Base-by-base conservation (phyloP, 35 echinoderm and acorn worm species). In the Hemicentrotus pulcherrimus region DNA sequence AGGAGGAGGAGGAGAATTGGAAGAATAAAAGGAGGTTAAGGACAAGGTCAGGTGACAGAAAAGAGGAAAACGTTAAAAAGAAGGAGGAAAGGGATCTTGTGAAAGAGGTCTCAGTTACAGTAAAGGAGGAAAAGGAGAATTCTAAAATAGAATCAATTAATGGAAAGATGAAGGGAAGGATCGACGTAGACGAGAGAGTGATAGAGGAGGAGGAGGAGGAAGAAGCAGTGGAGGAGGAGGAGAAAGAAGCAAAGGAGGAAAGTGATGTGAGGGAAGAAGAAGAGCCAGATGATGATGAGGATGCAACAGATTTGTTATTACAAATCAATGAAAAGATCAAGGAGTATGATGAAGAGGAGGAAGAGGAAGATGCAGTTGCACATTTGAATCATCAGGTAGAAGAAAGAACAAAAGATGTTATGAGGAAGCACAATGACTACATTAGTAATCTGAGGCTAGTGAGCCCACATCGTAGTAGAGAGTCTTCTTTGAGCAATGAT, bases 271-370 rank as follows among this genome's bases (percentile, higher is more conserved):
- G 32, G 61, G 32, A 94, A 30, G 65, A 55, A 2, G 50, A 78
- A 28, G 65, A 78, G 24, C 65, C 65, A 5, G 65, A 78, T 78
- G 65, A 78, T 28, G 65, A 78, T n/a, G 65, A 70, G 24, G 61
- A 70, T 28, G 61, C 61, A 4, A 70, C 61, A 70, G 61, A 78
- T n/a, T 78, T 78, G 94, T 28, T 94, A 94, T 46, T 45, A 60
- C 35, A 85, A 94, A 65, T 94, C 94, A 86, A 94, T 61, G 94
- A 94, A 85, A 85, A 94, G 94, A 61, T 94, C 31, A 32, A 94
- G 70, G 33, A 78, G 65, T 78, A 78, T 78, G 65, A 78, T n/a
- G 65, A 78, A 78, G 65, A 78, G 65, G 65, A 78, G 61, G 61
- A 70, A 6, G 48, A 50, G 50, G 50, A 50, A 12, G 61, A 78